Evolutionary conservation across 2,113 vertebrate species (phyloP), one percentile per base, ranked within the genome.

Genomic region (Diadophis punctatus): DNA sequence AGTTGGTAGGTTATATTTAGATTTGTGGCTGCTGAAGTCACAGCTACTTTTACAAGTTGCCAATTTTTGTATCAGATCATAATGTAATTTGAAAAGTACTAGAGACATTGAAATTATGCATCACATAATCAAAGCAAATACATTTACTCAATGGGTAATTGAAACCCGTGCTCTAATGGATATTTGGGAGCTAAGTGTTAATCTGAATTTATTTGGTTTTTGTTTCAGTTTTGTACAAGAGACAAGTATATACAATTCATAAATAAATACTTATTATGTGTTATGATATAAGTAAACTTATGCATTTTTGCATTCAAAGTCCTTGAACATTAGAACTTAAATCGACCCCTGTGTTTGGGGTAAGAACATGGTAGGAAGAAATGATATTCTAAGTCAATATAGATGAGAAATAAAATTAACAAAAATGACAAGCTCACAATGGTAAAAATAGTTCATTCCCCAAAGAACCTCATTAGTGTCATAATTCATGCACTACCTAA

Each of bases 341-440:
- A 99, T 99, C 98, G 99, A 99, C 98, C 99, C 98, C 99, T 98
- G 98, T 97, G 97, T 96, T 96, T 97, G 97, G 97, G 97, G 97
- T 97, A 97, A 96, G 97, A 97, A 98, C 80, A 96, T 96, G 96
- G 96, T 95, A 97, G 98, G 96, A 96, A 96, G 96, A 97, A 95
- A 97, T 96, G 96, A 93, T 95, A 95, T 95, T 98, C 96, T 96
- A 95, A 97, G 95, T 96, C 94, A 97, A 97, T 96, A 97, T 93
- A 97, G 97, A 98, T 97, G 97, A 95, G 95, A 97, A 96, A 97
- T 94, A 90, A 95, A 97, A 94, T 97, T 93, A 68, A 68, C 4
- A 95, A 97, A 97, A 97, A 89, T 22, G 89, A 97, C 95, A 93
- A 97, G 97, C 97, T 94, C 95, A 97, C 97, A 96, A 96, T 97